Conservation (phyloP, 2,797 vertebrate species). For the Scomberomorus guttatus region DNA sequence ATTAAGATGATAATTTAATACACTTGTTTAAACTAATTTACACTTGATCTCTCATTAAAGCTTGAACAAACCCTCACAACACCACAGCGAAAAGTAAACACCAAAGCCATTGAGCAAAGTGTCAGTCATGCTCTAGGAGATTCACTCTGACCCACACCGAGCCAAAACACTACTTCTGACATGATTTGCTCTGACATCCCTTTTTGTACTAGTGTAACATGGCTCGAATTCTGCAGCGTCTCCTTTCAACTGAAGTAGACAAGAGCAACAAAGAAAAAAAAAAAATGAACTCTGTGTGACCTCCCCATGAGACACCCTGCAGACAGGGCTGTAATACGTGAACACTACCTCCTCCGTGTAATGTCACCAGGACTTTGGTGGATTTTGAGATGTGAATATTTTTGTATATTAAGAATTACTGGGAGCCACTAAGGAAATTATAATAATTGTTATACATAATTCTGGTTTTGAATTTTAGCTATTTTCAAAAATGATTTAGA, state of each 20-base stretch:
- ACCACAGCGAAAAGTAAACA: conserved; percentile 44
- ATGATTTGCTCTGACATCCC: conserved; percentile 79
- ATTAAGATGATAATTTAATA: conserved; percentile 24
- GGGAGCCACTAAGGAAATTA: not conserved
- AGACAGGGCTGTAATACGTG: conserved; percentile 57
- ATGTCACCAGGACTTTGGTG: conserved; percentile 17
- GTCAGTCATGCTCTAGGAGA: conserved; percentile 42
- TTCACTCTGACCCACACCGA: conserved; percentile 53
- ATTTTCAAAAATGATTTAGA: not conserved
- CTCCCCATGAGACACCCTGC: conserved; percentile 73
- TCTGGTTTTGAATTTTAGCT: not conserved
- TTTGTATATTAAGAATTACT: conserved; percentile 17
- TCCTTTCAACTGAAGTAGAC: conserved; percentile 76
- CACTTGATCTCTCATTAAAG: conserved; percentile 41
- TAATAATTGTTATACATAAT: not conserved
- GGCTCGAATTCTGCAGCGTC: conserved; percentile 75
- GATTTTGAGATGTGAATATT: conserved; percentile 25
- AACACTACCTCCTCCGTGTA: conserved; percentile 33
- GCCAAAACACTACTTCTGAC: conserved; percentile 71
- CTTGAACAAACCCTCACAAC: conserved; percentile 21
- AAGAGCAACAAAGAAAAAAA: conserved; percentile 38
- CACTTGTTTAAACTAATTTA: conserved; percentile 45
- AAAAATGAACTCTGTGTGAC: conserved; percentile 79
- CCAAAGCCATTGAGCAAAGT: conserved; percentile 31
- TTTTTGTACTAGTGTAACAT: conserved; percentile 78